phyloP scores from a whole-genome alignment of 2,888 invertebrate species.

The Himalopsyche anomala region DNA sequence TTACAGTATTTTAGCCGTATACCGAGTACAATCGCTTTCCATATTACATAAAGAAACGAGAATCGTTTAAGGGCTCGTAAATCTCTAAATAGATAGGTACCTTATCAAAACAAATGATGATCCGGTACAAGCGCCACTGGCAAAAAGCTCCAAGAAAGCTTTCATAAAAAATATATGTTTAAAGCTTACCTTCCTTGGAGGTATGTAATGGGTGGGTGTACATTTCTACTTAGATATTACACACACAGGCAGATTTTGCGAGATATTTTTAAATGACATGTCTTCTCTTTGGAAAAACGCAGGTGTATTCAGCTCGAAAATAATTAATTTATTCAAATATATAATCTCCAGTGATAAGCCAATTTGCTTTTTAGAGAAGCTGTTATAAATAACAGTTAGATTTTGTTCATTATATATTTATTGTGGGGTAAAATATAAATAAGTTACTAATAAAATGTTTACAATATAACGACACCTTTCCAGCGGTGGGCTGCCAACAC shows the following conservation, averaged over 20 bases:
- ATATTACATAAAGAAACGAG: background rate
- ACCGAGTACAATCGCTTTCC: background rate
- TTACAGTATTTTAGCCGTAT: too few species aligned
- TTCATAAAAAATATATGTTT: constrained; percentile 47
- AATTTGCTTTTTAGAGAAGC: too few species aligned
- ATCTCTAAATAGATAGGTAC: constrained; percentile 19
- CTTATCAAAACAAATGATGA: constrained; percentile 28
- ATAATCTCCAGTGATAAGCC: background rate
- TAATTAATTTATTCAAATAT: constrained; percentile 9
- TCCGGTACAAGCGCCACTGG: constrained; percentile 29
- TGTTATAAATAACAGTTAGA: too few species aligned
- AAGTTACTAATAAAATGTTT: too few species aligned
- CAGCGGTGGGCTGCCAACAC: too few species aligned
- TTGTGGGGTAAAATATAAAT: too few species aligned
- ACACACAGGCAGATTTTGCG: constrained; percentile 30
- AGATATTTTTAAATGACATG: constrained; percentile 39
- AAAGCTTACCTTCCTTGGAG: constrained; percentile 44
- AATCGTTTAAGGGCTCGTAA: constrained; percentile 20
- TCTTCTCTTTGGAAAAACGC: background rate
- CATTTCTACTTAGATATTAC: constrained; percentile 18
- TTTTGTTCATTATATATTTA: too few species aligned
- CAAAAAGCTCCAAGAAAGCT: constrained; percentile 17
- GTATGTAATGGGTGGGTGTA: constrained; percentile 39
- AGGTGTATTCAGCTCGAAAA: constrained; percentile 9
- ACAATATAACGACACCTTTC: too few species aligned